Conservation (phyloP, 2,113 vertebrate genomes). For the Climacteris rufus region DNA sequence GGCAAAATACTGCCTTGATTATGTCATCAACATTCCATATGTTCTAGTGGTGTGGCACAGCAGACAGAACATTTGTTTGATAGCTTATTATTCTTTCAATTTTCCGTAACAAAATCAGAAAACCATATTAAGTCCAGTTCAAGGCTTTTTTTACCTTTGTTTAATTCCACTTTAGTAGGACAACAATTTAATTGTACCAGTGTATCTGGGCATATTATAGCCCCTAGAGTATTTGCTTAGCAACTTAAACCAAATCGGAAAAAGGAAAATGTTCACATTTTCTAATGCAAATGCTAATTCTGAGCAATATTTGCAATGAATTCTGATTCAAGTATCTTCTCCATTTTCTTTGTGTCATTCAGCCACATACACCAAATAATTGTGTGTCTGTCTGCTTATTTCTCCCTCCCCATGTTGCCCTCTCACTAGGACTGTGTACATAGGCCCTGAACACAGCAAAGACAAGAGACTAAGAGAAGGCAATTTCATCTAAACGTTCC, state of each 20-base stretch:
- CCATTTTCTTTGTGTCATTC: neutral
- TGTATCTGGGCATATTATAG: neutral
- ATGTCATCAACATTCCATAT: neutral
- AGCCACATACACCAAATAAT: neutral
- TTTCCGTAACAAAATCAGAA: neutral
- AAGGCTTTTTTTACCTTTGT: neutral
- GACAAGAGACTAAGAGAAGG: neutral
- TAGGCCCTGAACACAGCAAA: neutral
- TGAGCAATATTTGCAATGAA: neutral
- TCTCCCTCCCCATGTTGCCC: neutral
- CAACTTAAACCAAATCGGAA: neutral
- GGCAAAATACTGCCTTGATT: neutral
- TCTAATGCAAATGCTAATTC: neutral
- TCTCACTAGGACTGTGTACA: rapidly evolving
- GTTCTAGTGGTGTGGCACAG: neutral
- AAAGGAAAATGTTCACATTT: neutral
- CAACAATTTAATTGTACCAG: neutral
- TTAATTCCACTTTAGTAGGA: neutral
- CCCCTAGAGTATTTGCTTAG: neutral
- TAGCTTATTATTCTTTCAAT: neutral
- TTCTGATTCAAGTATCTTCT: neutral
- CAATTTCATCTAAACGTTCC: neutral
- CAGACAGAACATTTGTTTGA: neutral
- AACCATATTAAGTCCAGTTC: neutral
- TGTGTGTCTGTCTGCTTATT: neutral